Evolutionary conservation across 2,888 invertebrate species (phyloP).

Genomic region (Itoplectis maculator): DNA sequence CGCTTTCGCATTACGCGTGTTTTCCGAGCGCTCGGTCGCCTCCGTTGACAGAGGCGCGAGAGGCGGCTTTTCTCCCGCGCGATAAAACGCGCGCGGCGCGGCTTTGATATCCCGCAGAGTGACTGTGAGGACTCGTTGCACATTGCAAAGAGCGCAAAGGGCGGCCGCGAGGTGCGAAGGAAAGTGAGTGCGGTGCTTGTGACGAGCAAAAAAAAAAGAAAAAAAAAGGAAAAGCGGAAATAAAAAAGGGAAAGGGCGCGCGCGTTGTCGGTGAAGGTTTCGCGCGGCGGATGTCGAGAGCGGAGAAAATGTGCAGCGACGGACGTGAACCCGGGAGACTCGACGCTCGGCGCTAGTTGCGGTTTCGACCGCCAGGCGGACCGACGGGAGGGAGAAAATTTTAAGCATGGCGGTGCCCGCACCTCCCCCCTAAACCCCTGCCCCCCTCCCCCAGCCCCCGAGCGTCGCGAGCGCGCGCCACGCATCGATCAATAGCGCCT

Average conservation of each 20-base stretch:
- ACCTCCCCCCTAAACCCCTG: conserved; percentile 74
- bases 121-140: neutral
- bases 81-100: neutral
- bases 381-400: conserved; percentile 77
- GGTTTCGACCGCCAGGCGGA: conserved; percentile 72
- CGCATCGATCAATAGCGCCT: conserved; percentile 84
- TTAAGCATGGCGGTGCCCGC: conserved; percentile 83
- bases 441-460: too few relatives aligned
- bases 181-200: neutral
- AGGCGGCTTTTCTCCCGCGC: conserved; percentile 9
- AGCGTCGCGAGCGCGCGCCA: conserved; percentile 72
- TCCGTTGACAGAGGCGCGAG: neutral
- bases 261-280: conserved; percentile 17
- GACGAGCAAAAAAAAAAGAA: neutral
- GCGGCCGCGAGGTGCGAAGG: conserved; percentile 23
- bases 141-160: conserved; percentile 10
- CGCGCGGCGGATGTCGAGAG: conserved; percentile 28
- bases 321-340: conserved; percentile 51
- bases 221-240: neutral
- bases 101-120: conserved; percentile 14
- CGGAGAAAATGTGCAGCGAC: conserved; percentile 67
- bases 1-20: neutral
- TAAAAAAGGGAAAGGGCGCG: conserved; percentile 16
- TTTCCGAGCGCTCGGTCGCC: neutral
- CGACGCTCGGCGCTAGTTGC: conserved; percentile 70